Evolutionary conservation across 2,888 invertebrate genomes (phyloP).

Genomic region (Norana najaformis): DNA sequence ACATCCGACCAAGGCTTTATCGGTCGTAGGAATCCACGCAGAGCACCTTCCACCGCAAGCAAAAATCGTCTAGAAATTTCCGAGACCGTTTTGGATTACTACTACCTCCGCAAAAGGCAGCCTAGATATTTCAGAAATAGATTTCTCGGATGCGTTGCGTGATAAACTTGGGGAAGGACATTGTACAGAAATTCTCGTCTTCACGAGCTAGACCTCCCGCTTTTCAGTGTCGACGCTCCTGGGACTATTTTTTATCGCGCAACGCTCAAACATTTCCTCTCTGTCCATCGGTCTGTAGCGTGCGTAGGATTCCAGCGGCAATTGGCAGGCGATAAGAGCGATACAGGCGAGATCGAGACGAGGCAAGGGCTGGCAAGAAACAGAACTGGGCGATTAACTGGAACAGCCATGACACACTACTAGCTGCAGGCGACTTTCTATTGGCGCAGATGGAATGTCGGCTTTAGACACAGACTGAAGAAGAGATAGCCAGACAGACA

Average conservation of each 20-base stretch:
- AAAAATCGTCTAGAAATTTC: not conserved
- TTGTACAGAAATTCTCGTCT: not conserved
- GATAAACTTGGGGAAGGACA: not conserved
- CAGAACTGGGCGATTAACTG: not conserved
- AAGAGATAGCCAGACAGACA: not conserved
- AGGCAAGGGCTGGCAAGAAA: not conserved
- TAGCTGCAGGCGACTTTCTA: conserved; percentile 13
- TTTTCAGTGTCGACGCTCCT: conserved; percentile 13
- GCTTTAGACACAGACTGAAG: not conserved
- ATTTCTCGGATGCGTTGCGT: conserved; percentile 13
- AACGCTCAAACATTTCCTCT: not conserved
- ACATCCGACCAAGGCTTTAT: not conserved
- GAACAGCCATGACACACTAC: conserved; percentile 13
- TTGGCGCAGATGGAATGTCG: conserved; percentile 13
- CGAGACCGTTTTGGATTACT: not conserved
- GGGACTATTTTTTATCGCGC: conserved; percentile 1
- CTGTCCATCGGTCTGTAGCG: conserved; percentile 13
- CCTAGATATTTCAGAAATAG: not conserved
- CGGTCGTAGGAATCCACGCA: not conserved
- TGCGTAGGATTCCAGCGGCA: conserved; percentile 13
- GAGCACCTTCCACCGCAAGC: conserved; percentile 13
- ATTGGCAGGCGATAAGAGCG: conserved; percentile 13
- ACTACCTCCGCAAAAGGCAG: not conserved
- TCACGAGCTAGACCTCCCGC: not conserved
- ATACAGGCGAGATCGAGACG: conserved; percentile 1